phyloP scores from a whole-genome alignment of 2,113 vertebrate species.

The Furnarius figulus region DNA sequence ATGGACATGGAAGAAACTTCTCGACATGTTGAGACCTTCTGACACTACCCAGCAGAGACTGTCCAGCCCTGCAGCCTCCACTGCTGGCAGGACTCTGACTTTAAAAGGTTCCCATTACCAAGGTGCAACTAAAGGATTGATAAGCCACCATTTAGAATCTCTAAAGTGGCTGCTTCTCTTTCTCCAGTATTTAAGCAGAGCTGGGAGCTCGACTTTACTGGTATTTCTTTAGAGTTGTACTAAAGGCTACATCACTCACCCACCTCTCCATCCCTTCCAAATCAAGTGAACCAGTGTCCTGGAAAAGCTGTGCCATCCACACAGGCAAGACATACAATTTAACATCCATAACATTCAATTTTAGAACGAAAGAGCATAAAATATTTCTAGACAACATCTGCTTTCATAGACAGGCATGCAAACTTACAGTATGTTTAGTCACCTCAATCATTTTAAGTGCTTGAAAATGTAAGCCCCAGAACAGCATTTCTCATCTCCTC shows the following conservation, averaged over 20 bases:
- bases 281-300: background rate
- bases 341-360: background rate
- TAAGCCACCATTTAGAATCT: background rate
- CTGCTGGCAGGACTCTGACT: background rate
- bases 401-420: background rate
- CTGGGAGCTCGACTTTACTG: background rate
- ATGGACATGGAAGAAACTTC: background rate
- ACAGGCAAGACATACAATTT: background rate
- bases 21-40: background rate
- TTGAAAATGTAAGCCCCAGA: background rate
- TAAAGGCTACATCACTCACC: background rate
- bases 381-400: background rate
- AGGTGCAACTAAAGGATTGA: background rate
- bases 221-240: background rate
- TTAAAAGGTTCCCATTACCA: background rate
- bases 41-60: background rate
- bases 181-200: background rate
- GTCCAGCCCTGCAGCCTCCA: rapidly evolving
- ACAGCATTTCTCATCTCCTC: background rate
- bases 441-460: background rate
- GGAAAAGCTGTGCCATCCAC: background rate
- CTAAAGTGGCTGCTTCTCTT: background rate
- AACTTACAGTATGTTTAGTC: background rate
- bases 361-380: constrained; percentile 17
- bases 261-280: background rate